phyloP scores from a whole-genome alignment of 1,140 invertebrate genomes.

The Aricia agestis region DNA sequence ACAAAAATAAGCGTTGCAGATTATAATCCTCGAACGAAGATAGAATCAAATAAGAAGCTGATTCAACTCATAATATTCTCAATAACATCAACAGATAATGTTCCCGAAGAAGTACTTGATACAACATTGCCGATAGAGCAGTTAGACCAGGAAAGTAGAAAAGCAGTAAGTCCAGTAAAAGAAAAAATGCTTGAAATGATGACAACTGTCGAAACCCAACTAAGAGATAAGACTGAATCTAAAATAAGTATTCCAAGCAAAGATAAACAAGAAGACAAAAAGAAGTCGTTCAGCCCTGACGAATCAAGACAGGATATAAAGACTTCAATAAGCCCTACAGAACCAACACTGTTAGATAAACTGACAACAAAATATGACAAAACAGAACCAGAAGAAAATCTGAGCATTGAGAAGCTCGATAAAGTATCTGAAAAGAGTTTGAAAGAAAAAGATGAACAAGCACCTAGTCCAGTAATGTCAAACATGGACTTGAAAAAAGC shows the following conservation, averaged over 20 bases:
- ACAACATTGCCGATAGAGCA: not conserved
- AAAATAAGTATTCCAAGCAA: slow-evolving; percentile 18
- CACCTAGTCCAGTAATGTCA: no score
- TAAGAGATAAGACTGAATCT: not conserved
- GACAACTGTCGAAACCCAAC: not conserved
- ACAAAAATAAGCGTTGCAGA: slow-evolving; percentile 26
- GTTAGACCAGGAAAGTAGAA: no score
- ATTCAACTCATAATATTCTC: slow-evolving; percentile 26
- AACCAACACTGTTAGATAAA: no score
- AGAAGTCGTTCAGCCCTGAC: slow-evolving; percentile 21
- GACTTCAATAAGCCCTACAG: no score
- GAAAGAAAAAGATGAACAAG: slow-evolving; percentile 16
- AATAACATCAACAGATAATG: slow-evolving; percentile 9
- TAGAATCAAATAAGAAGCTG: slow-evolving; percentile 26
- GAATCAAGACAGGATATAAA: slow-evolving; percentile 3
- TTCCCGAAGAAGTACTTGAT: not conserved
- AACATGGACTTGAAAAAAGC: slow-evolving; percentile 15
- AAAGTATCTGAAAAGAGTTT: not conserved
- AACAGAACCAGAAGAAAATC: not conserved
- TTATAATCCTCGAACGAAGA: slow-evolving; percentile 27
- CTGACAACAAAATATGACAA: not conserved
- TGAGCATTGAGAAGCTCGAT: slow-evolving; percentile 4
- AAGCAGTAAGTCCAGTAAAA: no score
- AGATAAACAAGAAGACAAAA: slow-evolving; percentile 17
- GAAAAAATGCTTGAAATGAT: not conserved